Conservation (phyloP, 2,888 invertebrate genomes). For the Sarcophaga rosellei region DNA sequence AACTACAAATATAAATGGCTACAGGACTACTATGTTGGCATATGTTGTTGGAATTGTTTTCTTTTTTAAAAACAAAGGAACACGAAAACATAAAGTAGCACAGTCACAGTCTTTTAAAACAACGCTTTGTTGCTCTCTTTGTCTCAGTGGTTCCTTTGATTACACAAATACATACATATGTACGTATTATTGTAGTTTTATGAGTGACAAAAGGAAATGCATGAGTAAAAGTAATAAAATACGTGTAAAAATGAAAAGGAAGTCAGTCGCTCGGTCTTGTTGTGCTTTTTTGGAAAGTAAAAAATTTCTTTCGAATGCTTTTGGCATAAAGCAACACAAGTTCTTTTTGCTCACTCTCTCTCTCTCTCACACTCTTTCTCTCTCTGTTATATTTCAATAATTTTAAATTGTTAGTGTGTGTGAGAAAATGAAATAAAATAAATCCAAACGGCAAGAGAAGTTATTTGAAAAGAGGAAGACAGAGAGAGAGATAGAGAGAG, state of each 20-base stretch:
- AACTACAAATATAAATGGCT: constrained; percentile 5
- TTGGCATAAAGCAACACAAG: no score
- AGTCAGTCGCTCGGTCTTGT: neutral
- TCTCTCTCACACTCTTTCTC: neutral
- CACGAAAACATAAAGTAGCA: constrained; percentile 34
- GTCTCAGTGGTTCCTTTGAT: no score
- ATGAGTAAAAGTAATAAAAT: constrained; percentile 61
- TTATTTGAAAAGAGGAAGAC: no score
- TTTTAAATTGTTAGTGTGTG: constrained; percentile 51
- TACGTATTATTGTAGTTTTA: neutral
- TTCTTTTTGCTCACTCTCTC: neutral
- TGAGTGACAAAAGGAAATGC: constrained; percentile 30
- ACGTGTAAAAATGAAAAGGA: constrained; percentile 57
- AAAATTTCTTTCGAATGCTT: neutral
- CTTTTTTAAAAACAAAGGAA: constrained; percentile 26
- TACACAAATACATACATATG: neutral
- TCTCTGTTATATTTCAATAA: constrained; percentile 61
- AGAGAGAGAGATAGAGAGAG: no score
- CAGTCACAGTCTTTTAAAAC: no score
- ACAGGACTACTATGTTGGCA: neutral
- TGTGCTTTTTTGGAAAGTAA: neutral
- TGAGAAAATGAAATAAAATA: neutral
- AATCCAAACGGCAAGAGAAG: neutral
- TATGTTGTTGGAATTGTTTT: neutral
- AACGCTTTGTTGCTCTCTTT: no score